A percentile compares a stretch with the other conserved stretches of the same genome.
phyloP scores from a whole-genome alignment of 2,797 vertebrate genomes.

The Anguilla anguilla region DNA sequence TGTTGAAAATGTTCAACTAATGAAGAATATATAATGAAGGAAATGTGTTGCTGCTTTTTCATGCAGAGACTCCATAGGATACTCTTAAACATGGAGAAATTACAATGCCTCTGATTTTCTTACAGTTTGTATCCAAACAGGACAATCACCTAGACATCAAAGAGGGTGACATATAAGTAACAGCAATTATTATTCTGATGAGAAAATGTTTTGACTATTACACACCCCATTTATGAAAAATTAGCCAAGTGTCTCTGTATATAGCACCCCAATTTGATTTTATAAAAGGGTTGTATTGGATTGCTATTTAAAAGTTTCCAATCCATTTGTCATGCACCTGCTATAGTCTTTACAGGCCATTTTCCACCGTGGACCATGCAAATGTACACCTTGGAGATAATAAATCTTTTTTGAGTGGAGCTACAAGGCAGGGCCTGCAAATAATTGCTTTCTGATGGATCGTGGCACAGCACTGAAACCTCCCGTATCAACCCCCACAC shows the following conservation, averaged over 20 bases:
- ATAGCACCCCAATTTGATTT: background rate
- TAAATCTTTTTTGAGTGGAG: conserved; percentile 7
- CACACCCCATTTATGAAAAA: conserved; percentile 10
- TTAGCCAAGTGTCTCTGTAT: background rate
- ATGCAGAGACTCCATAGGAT: background rate
- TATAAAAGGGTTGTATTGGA: background rate
- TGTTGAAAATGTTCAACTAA: background rate
- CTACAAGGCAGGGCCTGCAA: conserved; percentile 16
- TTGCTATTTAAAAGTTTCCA: conserved; percentile 14
- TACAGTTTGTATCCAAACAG: background rate
- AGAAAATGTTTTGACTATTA: conserved; percentile 9
- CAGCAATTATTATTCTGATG: conserved; percentile 19
- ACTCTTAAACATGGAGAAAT: background rate
- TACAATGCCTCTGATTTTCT: background rate
- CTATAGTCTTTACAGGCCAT: background rate
- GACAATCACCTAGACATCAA: background rate
- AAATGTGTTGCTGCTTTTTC: background rate
- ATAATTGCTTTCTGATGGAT: conserved; percentile 22
- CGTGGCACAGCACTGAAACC: background rate
- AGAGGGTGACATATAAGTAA: background rate
- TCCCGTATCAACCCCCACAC: background rate
- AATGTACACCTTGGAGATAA: conserved; percentile 15
- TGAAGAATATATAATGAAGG: background rate
- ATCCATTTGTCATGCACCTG: conserved; percentile 18
- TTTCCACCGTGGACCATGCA: conserved; percentile 12